Conservation (phyloP, 2,888 invertebrate genomes). For the Luperina testacea region DNA sequence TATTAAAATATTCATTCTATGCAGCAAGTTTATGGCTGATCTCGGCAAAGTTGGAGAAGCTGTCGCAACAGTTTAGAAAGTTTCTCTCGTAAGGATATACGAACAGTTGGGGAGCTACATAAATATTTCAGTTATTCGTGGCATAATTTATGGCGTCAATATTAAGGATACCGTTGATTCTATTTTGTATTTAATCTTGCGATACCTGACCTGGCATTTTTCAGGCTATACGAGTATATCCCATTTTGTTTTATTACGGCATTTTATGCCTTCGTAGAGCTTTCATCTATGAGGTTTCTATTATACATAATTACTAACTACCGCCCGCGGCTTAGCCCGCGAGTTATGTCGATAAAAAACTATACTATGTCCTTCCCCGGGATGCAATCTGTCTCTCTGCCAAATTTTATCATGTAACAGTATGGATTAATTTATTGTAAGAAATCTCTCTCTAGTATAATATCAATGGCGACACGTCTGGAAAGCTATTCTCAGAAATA, state of each 20-base stretch:
- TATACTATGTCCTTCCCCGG: no score
- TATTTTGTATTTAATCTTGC: constrained; percentile 5
- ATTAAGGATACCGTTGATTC: constrained; percentile 7
- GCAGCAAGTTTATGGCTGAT: constrained; percentile 62
- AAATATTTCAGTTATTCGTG: constrained; percentile 38
- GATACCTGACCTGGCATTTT: not conserved
- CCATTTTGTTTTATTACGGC: not conserved
- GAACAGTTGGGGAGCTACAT: constrained; percentile 43
- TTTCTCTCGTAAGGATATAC: constrained; percentile 43
- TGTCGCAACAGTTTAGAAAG: constrained; percentile 64
- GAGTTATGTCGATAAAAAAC: no score
- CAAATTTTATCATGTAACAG: no score
- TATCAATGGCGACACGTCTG: not conserved
- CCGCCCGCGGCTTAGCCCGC: no score
- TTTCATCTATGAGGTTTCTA: not conserved
- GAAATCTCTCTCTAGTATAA: not conserved
- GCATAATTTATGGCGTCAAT: constrained; percentile 29
- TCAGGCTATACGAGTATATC: not conserved
- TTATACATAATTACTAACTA: not conserved
- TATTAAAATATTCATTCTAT: constrained; percentile 63
- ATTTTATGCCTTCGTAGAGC: not conserved
- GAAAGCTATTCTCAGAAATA: constrained; percentile 8
- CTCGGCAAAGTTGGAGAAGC: constrained; percentile 58
- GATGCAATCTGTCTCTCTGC: no score
- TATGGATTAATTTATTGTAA: not conserved